These are phyloP conservation scores for Bedellia somnulentella DNA, from an alignment of 2,888 invertebrate genomes.

Conservation along the genomic window DNA sequence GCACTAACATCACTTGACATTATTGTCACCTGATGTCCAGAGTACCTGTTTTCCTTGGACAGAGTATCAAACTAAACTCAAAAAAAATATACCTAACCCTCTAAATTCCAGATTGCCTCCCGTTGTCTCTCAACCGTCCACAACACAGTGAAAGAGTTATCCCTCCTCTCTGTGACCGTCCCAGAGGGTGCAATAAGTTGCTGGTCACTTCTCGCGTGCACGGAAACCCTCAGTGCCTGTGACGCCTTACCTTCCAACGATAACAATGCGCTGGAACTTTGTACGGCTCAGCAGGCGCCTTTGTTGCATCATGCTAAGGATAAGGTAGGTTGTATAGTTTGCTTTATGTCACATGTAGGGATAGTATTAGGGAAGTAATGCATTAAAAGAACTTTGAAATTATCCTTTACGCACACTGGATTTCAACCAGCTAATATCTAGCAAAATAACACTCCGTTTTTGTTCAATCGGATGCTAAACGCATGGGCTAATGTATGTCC, in stretches of 20 bases:
- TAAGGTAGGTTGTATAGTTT: constrained; percentile 57
- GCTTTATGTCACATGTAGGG: background rate
- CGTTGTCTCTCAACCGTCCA: constrained; percentile 88
- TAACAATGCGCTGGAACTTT: constrained; percentile 68
- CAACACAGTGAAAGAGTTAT: constrained; percentile 83
- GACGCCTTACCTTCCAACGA: constrained; percentile 64
- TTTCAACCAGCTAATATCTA: too few species aligned
- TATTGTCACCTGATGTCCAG: too few species aligned
- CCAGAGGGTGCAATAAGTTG: constrained; percentile 85
- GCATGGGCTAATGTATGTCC: too few species aligned
- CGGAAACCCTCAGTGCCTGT: constrained; percentile 85
- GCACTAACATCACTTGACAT: too few species aligned
- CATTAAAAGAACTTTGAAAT: too few species aligned
- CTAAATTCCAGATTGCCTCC: constrained; percentile 70
- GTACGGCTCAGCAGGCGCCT: constrained; percentile 86
- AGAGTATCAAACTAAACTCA: too few species aligned
- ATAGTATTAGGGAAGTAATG: too few species aligned
- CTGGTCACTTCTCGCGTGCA: constrained; percentile 90
- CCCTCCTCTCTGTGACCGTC: constrained; percentile 75
- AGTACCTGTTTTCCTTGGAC: too few species aligned
- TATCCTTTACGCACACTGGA: too few species aligned
- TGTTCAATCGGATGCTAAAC: too few species aligned
- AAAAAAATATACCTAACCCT: too few species aligned
- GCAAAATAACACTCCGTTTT: too few species aligned
- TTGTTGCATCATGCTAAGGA: constrained; percentile 88